Conservation (phyloP, 2,113 vertebrate genomes). For the Cheilinus undulatus region DNA sequence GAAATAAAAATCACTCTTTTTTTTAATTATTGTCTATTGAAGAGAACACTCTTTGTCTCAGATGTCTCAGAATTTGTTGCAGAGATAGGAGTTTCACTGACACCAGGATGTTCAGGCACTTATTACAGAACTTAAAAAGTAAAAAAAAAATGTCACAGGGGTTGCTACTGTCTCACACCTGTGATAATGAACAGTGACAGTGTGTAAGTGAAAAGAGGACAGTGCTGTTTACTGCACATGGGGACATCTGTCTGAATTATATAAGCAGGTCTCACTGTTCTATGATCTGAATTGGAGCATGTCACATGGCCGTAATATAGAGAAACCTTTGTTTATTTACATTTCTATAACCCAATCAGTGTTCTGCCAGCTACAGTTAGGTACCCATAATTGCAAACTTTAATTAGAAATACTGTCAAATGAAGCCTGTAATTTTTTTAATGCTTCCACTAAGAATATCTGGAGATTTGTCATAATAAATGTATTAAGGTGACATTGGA, state of each 20-base stretch:
- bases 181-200: conserved; percentile 27
- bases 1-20: no score
- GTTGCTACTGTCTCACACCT: conserved; percentile 9
- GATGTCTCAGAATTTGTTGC: no score
- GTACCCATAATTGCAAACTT: not conserved
- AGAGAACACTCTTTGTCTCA: no score
- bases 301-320: not conserved
- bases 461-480: not conserved
- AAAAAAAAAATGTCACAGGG: not conserved
- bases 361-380: not conserved
- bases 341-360: not conserved
- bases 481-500: not conserved
- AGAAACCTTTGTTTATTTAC: not conserved
- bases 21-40: no score
- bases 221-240: conserved; percentile 39
- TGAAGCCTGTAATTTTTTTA: not conserved
- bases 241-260: conserved; percentile 59
- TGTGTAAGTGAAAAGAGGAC: conserved; percentile 4
- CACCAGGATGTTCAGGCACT: no score
- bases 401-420: not conserved
- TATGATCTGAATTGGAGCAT: not conserved
- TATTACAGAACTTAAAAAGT: not conserved
- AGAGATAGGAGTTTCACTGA: no score
- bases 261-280: conserved; percentile 41
- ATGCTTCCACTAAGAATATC: not conserved